Conservation (phyloP, 2,888 invertebrate species). For the Agrilus biguttatus region DNA sequence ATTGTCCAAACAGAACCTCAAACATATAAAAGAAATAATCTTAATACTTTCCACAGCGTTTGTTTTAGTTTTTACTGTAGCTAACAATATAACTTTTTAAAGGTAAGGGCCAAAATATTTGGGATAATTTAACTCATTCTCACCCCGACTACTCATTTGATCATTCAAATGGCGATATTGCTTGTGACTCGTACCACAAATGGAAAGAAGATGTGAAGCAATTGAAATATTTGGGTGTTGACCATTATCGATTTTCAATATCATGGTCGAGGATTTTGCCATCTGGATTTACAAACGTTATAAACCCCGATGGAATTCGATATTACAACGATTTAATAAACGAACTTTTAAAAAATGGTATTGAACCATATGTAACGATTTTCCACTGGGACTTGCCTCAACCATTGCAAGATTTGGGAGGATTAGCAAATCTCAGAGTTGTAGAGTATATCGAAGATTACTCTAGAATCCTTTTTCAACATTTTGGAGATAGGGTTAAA, state of each 20-base stretch:
- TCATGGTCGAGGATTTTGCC: slow-evolving; percentile 52
- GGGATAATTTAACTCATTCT: slow-evolving; percentile 32
- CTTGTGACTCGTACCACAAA: slow-evolving; percentile 20
- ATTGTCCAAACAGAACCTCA: no score
- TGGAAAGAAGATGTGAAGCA: slow-evolving; percentile 15
- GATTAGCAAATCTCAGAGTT: slow-evolving; percentile 43
- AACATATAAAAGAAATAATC: no score
- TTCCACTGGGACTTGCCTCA: slow-evolving; percentile 55
- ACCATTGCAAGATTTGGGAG: slow-evolving; percentile 41
- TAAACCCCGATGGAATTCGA: slow-evolving; percentile 44
- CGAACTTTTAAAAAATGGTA: slow-evolving; percentile 35
- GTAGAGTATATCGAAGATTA: slow-evolving; percentile 46
- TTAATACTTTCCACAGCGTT: no score
- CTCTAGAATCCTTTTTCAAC: slow-evolving; percentile 34
- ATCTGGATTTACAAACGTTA: slow-evolving; percentile 36
- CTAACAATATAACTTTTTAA: not conserved
- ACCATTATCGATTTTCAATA: slow-evolving; percentile 40
- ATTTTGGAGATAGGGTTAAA: slow-evolving; percentile 27
- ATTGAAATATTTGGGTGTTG: slow-evolving; percentile 15
- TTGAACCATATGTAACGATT: slow-evolving; percentile 44
- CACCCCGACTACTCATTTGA: slow-evolving; percentile 19
- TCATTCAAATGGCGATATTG: slow-evolving; percentile 16
- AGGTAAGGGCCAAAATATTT: slow-evolving; percentile 39
- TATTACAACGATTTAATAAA: slow-evolving; percentile 48
- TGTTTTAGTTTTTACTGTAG: no score